Conservation (phyloP, 2,797 vertebrate genomes). For the Loris lydekkerianus region DNA sequence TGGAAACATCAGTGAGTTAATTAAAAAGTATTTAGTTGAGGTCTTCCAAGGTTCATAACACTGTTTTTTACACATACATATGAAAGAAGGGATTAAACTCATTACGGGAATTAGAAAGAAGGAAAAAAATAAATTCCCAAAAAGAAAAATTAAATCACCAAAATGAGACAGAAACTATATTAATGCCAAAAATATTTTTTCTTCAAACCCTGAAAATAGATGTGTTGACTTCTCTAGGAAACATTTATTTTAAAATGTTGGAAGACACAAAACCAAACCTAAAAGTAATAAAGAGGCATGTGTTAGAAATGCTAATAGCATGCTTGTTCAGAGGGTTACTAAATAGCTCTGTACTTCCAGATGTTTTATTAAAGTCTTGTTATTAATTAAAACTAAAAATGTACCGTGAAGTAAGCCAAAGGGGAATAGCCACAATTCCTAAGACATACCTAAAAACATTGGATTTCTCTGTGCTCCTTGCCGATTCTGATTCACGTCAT, state of each 20-base stretch:
- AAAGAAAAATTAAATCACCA: conserved; percentile 52
- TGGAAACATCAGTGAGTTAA: conserved; percentile 45
- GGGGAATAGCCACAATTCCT: neutral
- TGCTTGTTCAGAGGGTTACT: neutral
- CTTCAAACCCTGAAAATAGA: conserved; percentile 71
- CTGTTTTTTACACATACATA: neutral
- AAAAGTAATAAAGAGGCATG: neutral
- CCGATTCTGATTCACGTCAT: neutral
- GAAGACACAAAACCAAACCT: conserved; percentile 52
- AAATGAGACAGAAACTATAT: conserved; percentile 45
- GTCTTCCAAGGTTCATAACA: neutral
- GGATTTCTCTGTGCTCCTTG: neutral
- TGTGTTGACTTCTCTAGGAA: conserved; percentile 38
- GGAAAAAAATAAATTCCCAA: conserved; percentile 59
- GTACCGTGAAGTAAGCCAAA: neutral
- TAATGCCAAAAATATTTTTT: conserved; percentile 64
- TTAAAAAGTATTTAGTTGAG: conserved; percentile 31
- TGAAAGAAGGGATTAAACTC: conserved; percentile 51
- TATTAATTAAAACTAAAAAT: conserved; percentile 57
- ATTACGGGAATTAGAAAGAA: conserved; percentile 44
- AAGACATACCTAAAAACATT: neutral
- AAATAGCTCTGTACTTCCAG: conserved; percentile 22
- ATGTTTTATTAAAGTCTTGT: conserved; percentile 48
- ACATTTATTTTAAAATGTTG: conserved; percentile 54
- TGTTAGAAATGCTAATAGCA: conserved; percentile 41